phyloP scores from a whole-genome alignment of 1,140 invertebrate genomes.

The Temnothorax curvispinosus region DNA sequence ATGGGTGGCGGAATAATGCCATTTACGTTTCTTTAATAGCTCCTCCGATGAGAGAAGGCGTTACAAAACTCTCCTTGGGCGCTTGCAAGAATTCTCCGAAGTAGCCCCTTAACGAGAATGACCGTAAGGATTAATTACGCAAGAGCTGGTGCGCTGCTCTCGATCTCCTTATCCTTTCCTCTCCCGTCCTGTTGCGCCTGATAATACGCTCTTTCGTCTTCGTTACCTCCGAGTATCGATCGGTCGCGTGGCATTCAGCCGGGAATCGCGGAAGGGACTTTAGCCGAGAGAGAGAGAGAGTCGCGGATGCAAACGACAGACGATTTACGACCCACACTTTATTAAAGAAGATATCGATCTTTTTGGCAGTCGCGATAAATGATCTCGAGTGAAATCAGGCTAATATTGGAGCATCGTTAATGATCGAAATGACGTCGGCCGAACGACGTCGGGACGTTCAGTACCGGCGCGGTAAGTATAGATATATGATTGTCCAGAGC shows the following conservation, averaged over 20 bases:
- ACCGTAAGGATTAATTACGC: conserved; percentile 42
- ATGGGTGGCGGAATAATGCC: neutral
- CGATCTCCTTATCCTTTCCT: neutral
- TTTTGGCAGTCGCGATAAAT: conserved; percentile 43
- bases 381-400: neutral
- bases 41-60: neutral
- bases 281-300: neutral
- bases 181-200: neutral
- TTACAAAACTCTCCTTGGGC: conserved; percentile 7
- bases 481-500: neutral
- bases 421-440: conserved; percentile 10
- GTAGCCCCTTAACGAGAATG: conserved; percentile 31
- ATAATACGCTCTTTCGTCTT: conserved; percentile 46
- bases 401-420: conserved; percentile 18
- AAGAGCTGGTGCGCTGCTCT: neutral
- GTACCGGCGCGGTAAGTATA: neutral
- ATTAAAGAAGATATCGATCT: conserved; percentile 44
- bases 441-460: neutral
- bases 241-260: conserved; percentile 38
- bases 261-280: conserved; percentile 36
- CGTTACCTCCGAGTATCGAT: conserved; percentile 47
- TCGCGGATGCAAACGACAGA: conserved; percentile 65
- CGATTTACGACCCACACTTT: conserved; percentile 65
- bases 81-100: conserved; percentile 19
- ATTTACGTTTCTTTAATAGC: conserved; percentile 20